These are phyloP conservation scores for Listronotus bonariensis DNA, from an alignment of 1,140 invertebrate genomes.

Conservation along the genomic window DNA sequence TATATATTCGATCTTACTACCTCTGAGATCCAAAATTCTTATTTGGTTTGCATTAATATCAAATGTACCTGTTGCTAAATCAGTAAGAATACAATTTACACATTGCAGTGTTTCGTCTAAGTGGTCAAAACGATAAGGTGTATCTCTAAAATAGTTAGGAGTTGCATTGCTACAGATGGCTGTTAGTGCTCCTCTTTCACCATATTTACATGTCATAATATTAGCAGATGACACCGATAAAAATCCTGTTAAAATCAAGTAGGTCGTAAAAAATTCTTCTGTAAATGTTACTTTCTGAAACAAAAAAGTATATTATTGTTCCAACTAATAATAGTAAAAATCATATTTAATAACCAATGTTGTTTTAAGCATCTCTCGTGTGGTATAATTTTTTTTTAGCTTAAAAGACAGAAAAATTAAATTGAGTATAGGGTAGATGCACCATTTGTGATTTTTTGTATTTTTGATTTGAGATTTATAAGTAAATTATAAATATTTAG, in stretches of 20 bases:
- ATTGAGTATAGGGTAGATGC: too few species aligned
- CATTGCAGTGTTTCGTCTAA: slow-evolving; percentile 52
- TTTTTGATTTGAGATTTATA: too few species aligned
- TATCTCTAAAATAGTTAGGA: slow-evolving; percentile 44
- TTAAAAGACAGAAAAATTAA: too few species aligned
- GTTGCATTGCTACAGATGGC: slow-evolving; percentile 50
- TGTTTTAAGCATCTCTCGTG: too few species aligned
- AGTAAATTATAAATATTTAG: too few species aligned
- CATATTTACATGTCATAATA: slow-evolving; percentile 47
- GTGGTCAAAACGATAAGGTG: slow-evolving; percentile 50
- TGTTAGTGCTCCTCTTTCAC: slow-evolving; percentile 51
- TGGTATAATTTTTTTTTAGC: too few species aligned
- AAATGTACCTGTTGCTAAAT: slow-evolving; percentile 44
- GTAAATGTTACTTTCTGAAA: neutral
- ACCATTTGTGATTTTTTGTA: too few species aligned
- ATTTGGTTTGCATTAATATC: slow-evolving; percentile 52
- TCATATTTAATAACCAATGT: too few species aligned
- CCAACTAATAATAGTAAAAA: too few species aligned
- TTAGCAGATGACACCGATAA: neutral
- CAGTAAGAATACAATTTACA: slow-evolving; percentile 44
- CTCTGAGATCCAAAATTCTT: slow-evolving; percentile 42
- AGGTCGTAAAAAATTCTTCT: too few species aligned
- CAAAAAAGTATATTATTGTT: too few species aligned
- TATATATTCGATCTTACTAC: slow-evolving; percentile 43
- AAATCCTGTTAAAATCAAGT: neutral